phyloP scores from a whole-genome alignment of 2,797 vertebrate species.

The Phalloptychus januarius region DNA sequence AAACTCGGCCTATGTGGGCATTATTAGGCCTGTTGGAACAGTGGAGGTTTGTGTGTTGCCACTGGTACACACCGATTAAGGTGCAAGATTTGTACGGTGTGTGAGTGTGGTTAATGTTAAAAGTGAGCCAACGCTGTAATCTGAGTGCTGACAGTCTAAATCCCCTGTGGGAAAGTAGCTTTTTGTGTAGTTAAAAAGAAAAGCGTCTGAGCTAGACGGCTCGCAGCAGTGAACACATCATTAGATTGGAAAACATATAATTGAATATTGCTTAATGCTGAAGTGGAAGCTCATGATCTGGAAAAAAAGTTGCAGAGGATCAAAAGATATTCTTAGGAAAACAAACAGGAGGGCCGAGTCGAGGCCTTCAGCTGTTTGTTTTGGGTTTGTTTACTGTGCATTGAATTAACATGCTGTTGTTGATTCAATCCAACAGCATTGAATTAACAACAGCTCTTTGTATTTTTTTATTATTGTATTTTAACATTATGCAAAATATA shows the following conservation, averaged over 20 bases:
- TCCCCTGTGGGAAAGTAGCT: slow-evolving; percentile 48
- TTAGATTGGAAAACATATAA: slow-evolving; percentile 51
- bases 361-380: slow-evolving; percentile 5
- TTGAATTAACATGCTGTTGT: neutral
- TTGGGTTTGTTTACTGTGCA: neutral
- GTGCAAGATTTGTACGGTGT: slow-evolving; percentile 44
- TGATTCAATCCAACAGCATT: too few relatives aligned
- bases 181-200: slow-evolving; percentile 47
- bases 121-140: slow-evolving; percentile 55
- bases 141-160: slow-evolving; percentile 60
- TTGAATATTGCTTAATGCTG: slow-evolving; percentile 46
- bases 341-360: neutral
- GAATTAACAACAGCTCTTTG: too few relatives aligned
- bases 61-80: slow-evolving; percentile 34
- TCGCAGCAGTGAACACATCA: slow-evolving; percentile 43
- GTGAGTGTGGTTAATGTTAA: slow-evolving; percentile 49
- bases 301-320: slow-evolving; percentile 17
- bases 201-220: slow-evolving; percentile 36
- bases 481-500: neutral
- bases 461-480: too few relatives aligned
- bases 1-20: slow-evolving; percentile 23
- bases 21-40: slow-evolving; percentile 46
- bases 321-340: slow-evolving; percentile 13
- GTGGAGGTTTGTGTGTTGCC: slow-evolving; percentile 34
- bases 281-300: slow-evolving; percentile 12